These are phyloP conservation scores for Chelmon rostratus DNA, from an alignment of 2,797 vertebrate genomes.

Conservation along the genomic window DNA sequence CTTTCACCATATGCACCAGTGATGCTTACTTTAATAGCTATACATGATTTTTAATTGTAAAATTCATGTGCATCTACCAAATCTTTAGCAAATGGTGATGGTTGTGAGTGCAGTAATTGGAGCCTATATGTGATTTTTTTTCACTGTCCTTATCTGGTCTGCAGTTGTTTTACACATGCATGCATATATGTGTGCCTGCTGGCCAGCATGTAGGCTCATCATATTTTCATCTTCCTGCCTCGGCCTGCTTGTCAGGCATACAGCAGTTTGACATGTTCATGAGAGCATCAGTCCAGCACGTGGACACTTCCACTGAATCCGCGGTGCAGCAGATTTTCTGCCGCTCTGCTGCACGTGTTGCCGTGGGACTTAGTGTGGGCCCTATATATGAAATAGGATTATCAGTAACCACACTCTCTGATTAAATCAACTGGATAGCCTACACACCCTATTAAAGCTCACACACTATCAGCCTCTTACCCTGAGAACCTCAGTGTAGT, in stretches of 20 bases:
- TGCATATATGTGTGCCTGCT: conserved; percentile 24
- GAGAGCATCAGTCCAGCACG: conserved; percentile 57
- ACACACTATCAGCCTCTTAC: conserved; percentile 62
- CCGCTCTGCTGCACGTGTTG: conserved; percentile 59
- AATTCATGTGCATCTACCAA: background rate
- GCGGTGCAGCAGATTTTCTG: conserved; percentile 56
- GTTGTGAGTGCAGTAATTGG: background rate
- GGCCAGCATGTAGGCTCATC: conserved; percentile 32
- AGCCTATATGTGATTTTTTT: conserved; percentile 16
- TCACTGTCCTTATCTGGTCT: conserved; percentile 16
- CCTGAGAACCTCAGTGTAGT: conserved; percentile 42
- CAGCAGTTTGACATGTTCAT: conserved; percentile 34
- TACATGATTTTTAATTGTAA: background rate
- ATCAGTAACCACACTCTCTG: conserved; percentile 67
- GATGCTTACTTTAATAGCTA: too few relatives aligned
- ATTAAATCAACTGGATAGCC: conserved; percentile 78
- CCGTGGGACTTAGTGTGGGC: conserved; percentile 58
- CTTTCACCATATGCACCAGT: background rate
- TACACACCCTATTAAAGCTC: conserved; percentile 71
- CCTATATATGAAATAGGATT: conserved; percentile 79
- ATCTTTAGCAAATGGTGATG: background rate
- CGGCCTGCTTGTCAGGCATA: conserved; percentile 14
- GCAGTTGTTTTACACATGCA: conserved; percentile 18
- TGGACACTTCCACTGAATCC: conserved; percentile 52
- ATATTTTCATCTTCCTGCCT: conserved; percentile 26